Conservation (phyloP, 2,888 invertebrate genomes). For the Pecten maximus region DNA sequence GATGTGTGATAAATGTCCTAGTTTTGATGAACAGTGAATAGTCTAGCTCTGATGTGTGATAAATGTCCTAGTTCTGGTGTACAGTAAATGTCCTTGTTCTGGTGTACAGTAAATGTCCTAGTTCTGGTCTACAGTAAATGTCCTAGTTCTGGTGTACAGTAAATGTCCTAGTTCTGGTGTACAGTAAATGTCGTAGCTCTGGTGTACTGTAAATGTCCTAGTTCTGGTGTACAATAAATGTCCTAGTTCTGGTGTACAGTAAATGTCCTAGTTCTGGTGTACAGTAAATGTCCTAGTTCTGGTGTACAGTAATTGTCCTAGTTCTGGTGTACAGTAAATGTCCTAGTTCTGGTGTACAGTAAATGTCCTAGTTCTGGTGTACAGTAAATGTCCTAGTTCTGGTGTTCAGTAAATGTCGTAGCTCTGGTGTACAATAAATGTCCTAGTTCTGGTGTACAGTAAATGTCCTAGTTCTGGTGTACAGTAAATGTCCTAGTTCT, state of each 20-base stretch:
- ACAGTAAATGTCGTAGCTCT: not conserved
- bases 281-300: not conserved
- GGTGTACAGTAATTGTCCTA: not conserved
- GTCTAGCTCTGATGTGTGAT: not conserved
- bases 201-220: not conserved
- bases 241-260: not conserved
- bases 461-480: not conserved
- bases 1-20: not conserved
- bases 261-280: not conserved
- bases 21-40: not conserved
- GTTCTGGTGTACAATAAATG: not conserved
- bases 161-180: not conserved
- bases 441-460: not conserved
- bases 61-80: not conserved
- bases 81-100: too few species aligned
- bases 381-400: not conserved
- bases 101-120: not conserved
- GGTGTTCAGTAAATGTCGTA: not conserved
- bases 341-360: not conserved
- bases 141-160: not conserved
- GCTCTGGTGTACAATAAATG: not conserved
- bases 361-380: not conserved
- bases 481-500: not conserved
- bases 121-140: not conserved
- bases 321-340: not conserved